Base-by-base conservation (phyloP, 2,113 vertebrate species). In the Coturnix japonica region DNA sequence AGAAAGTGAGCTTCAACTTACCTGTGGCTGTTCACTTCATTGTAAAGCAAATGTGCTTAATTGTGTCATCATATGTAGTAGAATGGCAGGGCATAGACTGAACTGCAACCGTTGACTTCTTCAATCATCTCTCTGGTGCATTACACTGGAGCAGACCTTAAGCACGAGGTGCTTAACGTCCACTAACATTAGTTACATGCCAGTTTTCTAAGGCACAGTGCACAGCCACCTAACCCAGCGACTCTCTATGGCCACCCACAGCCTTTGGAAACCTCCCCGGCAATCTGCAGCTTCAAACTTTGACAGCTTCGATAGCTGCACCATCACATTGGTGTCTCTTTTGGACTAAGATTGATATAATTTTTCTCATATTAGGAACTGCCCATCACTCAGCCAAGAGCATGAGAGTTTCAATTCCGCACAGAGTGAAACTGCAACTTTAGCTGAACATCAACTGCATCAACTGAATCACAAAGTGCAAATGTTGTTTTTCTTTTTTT, bases 321-420 rank as follows among this genome's bases (percentile, higher is more conserved):
- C 15, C 3, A 17, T 53, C 1, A 46, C 47, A 80, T 54, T 71
- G 79, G 35, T 66, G 91, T 92, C 73, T 44, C 33, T 79, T 92
- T 80, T 33, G 8, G 28, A 44, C 12, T 31, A 19, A 18, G 28
- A 44, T 11, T 35, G 26, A 20, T 49, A 65, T 79, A 31, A 3
- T 44, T 19, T 81, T 75, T 76, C 64, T 85, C 56, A n/a, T 66
- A 37, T 77, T 39, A 93, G 65, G 66, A 93, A 39, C 54, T 66
- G 13, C 4, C 43, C 87, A 23, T 61, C 67, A 87, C 23, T 26
- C 60, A 61, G 19, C n/a, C 35, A 84, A 83, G 74, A 87, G 41
- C 41, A 64, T 25, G 22, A 16, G 19, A 97, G 96, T 98, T 98
- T 98, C 97, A 90, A 51, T 98, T 98, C 95, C 72, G 4, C 39